These are phyloP conservation scores for Psilanteris sp. DNA, from an alignment of 1,140 invertebrate species.

Conservation along the genomic window DNA sequence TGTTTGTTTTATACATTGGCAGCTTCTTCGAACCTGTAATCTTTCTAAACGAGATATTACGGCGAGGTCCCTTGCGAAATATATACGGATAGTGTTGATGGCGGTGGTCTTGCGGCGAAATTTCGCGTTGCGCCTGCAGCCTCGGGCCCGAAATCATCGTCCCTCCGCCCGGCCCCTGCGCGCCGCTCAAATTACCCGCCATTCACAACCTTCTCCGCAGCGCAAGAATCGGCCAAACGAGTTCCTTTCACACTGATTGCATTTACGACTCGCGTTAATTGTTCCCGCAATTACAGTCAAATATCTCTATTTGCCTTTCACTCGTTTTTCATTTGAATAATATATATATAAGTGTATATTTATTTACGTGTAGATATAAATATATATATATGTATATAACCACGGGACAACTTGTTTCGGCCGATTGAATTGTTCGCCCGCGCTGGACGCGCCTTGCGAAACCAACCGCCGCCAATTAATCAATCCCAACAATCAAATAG, in stretches of 20 bases:
- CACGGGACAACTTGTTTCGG: constrained; percentile 9
- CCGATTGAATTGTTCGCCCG: constrained; percentile 37
- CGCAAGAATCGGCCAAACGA: constrained; percentile 33
- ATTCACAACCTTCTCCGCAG: constrained; percentile 51
- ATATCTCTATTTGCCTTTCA: constrained; percentile 8
- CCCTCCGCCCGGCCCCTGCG: constrained; percentile 26
- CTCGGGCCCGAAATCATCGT: constrained; percentile 65
- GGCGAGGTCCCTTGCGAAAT: constrained; percentile 63
- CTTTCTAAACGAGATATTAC: constrained; percentile 81
- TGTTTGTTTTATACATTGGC: constrained; percentile 82
- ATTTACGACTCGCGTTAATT: constrained; percentile 54
- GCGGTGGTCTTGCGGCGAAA: constrained; percentile 56
- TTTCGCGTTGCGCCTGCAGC: constrained; percentile 54
- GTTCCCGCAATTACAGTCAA: constrained; percentile 44
- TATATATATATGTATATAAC: too few relatives aligned
- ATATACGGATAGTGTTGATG: constrained; percentile 54
- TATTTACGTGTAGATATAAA: too few relatives aligned
- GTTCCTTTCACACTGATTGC: constrained; percentile 46
- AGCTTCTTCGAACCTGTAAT: constrained; percentile 81
- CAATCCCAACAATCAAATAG: constrained; percentile 48
- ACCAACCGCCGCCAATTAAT: constrained; percentile 38
- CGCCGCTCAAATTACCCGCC: constrained; percentile 63
- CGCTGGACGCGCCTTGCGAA: constrained; percentile 7
- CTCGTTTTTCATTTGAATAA: constrained; percentile 19
- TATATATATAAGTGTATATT: too few relatives aligned